A percentile compares a stretch with the other conserved stretches of the same genome.
phyloP scores from a whole-genome alignment of 64 coral and sea anemone species.

The Montipora cactus region DNA sequence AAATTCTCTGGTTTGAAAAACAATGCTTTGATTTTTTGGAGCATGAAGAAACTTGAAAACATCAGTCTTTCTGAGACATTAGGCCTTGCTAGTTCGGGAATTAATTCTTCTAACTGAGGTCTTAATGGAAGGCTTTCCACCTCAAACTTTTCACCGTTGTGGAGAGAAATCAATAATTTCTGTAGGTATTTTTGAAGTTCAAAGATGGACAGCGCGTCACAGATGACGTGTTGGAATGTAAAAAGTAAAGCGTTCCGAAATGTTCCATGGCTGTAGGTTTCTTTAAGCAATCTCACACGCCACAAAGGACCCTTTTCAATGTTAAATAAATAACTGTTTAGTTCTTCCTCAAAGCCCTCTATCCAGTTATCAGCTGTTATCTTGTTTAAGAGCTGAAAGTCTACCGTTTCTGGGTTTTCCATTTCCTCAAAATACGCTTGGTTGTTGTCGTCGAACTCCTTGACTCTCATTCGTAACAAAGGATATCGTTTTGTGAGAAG shows the following conservation, averaged over 20 bases:
- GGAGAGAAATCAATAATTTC: slow-evolving; percentile 18
- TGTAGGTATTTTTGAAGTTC: slow-evolving; percentile 29
- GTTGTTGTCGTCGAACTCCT: not conserved
- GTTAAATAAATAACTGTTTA: slow-evolving; percentile 40
- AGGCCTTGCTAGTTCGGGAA: not conserved
- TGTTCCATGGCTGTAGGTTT: slow-evolving; percentile 38
- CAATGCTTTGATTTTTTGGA: slow-evolving; percentile 36
- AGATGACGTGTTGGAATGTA: slow-evolving; percentile 48
- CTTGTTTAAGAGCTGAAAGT: slow-evolving; percentile 39
- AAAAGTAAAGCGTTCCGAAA: slow-evolving; percentile 44
- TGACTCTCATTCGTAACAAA: slow-evolving; percentile 44
- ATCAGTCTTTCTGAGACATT: slow-evolving; percentile 44
- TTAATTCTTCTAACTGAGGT: slow-evolving; percentile 24
- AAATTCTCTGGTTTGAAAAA: slow-evolving; percentile 62
- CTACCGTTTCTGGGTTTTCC: slow-evolving; percentile 36
- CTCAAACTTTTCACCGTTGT: slow-evolving; percentile 15
- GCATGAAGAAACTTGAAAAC: slow-evolving; percentile 52
- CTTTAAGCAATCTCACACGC: slow-evolving; percentile 62
- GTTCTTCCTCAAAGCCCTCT: slow-evolving; percentile 66
- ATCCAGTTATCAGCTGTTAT: slow-evolving; percentile 64
- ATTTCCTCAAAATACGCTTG: slow-evolving; percentile 44
- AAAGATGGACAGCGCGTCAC: slow-evolving; percentile 43
- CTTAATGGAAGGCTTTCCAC: slow-evolving; percentile 44
- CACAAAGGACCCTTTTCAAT: slow-evolving; percentile 55
- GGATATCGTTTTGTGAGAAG: slow-evolving; percentile 51